A percentile compares a stretch with the other conserved stretches of the same genome.
phyloP scores from a whole-genome alignment of 2,888 invertebrate species.

The Apodemia duryi region DNA sequence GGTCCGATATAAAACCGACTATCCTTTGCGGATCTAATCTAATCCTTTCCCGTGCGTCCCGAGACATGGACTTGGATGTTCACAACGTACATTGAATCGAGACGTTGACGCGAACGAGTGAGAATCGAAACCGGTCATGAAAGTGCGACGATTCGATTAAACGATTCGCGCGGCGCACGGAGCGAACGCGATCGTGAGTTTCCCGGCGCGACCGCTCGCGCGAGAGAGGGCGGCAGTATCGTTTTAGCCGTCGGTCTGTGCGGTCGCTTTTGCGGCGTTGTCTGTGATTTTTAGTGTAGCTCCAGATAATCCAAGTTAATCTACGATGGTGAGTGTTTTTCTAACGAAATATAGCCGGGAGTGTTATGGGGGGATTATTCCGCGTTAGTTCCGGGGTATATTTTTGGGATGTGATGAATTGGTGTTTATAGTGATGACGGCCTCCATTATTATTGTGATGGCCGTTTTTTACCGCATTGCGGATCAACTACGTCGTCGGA shows the following conservation, averaged over 20 bases:
- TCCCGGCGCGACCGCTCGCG: slow-evolving; percentile 72
- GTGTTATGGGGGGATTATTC: slow-evolving; percentile 56
- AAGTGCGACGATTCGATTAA: slow-evolving; percentile 65
- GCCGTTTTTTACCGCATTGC: slow-evolving; percentile 79
- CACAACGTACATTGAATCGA: slow-evolving; percentile 45
- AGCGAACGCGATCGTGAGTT: slow-evolving; percentile 70
- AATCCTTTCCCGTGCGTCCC: slow-evolving; percentile 76
- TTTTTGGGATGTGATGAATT: slow-evolving; percentile 69
- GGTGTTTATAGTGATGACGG: slow-evolving; percentile 77
- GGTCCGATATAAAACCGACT: slow-evolving; percentile 83
- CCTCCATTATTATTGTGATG: slow-evolving; percentile 79
- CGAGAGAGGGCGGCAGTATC: slow-evolving; percentile 80
- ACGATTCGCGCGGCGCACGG: slow-evolving; percentile 68
- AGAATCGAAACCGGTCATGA: slow-evolving; percentile 64
- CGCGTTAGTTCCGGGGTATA: slow-evolving; percentile 52
- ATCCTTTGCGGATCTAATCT: slow-evolving; percentile 81
- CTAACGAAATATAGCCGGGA: slow-evolving; percentile 58
- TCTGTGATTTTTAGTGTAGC: slow-evolving; percentile 81
- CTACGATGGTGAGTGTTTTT: slow-evolving; percentile 80
- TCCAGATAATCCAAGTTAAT: slow-evolving; percentile 80
- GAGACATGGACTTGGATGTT: slow-evolving; percentile 75
- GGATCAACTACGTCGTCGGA: slow-evolving; percentile 53
- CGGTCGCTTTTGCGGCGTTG: slow-evolving; percentile 78
- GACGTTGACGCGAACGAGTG: slow-evolving; percentile 47
- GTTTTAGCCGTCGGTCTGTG: slow-evolving; percentile 77